Percentiles rank a stretch among this genome's conserved stretches.
Evolutionary conservation across 2,113 vertebrate genomes (phyloP).

Genomic region (Eudyptes chrysolophus): DNA sequence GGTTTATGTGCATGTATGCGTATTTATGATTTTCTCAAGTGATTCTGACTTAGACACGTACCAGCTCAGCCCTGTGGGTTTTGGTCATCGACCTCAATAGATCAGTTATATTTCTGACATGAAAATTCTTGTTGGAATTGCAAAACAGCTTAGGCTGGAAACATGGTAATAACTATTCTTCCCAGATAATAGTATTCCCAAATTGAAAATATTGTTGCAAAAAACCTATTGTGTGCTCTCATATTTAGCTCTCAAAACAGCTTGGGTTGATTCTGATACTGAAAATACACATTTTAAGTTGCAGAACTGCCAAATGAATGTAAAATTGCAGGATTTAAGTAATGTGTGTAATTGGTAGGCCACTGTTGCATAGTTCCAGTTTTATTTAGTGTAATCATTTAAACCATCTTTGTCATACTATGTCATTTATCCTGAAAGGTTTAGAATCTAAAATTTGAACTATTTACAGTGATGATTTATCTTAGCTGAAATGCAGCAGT

Average conservation of each 20-base stretch:
- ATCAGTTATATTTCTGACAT: not conserved
- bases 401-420: not conserved
- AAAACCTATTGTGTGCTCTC: not conserved
- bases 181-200: not conserved
- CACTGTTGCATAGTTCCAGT: not conserved
- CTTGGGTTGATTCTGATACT: not conserved
- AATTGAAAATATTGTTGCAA: not conserved
- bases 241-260: not conserved
- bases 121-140: slow-evolving; percentile 15
- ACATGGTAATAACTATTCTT: not conserved
- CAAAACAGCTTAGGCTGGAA: not conserved
- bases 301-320: not conserved
- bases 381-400: not conserved
- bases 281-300: not conserved
- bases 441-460: not conserved
- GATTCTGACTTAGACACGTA: not conserved
- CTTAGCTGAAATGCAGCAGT: not conserved
- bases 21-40: slow-evolving; percentile 15
- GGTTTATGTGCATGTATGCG: not conserved
- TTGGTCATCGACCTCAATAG: not conserved
- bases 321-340: not conserved
- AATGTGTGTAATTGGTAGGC: not conserved
- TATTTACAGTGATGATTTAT: not conserved
- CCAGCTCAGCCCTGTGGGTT: not conserved
- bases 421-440: not conserved